Percentiles rank a stretch among this genome's conserved stretches.
phyloP scores from a whole-genome alignment of 1,140 invertebrate species.

The Lordiphosa collinella region DNA sequence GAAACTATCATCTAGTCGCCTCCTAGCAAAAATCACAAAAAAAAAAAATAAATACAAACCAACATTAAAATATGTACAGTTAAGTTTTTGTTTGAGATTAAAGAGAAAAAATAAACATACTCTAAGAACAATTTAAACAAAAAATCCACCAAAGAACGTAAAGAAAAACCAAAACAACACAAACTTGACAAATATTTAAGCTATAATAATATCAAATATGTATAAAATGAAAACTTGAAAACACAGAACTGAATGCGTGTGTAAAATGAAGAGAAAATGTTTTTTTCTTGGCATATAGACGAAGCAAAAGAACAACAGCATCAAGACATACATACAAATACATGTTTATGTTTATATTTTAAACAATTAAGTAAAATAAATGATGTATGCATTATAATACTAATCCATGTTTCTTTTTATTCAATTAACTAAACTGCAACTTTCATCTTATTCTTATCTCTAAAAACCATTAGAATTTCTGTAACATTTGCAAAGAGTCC shows the following conservation, averaged over 20 bases:
- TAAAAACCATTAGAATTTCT: slow-evolving; percentile 1
- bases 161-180: slow-evolving; percentile 6
- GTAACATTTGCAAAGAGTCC: slow-evolving; percentile 1
- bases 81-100: slow-evolving; percentile 60
- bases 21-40: slow-evolving; percentile 23
- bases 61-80: slow-evolving; percentile 27
- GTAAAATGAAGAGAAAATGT: slow-evolving; percentile 24
- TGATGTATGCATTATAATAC: slow-evolving; percentile 50
- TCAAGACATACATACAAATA: slow-evolving; percentile 25
- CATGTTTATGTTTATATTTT: slow-evolving; percentile 54
- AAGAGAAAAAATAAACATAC: slow-evolving; percentile 13
- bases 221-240: slow-evolving; percentile 33
- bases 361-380: slow-evolving; percentile 59
- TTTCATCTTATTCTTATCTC: slow-evolving; percentile 18
- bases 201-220: slow-evolving; percentile 43
- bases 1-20: slow-evolving; percentile 39
- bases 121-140: slow-evolving; percentile 24
- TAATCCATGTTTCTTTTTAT: too few species aligned
- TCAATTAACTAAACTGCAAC: slow-evolving; percentile 17
- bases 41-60: neutral
- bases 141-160: slow-evolving; percentile 43
- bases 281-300: slow-evolving; percentile 30
- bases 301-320: slow-evolving; percentile 20
- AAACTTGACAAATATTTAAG: slow-evolving; percentile 59
- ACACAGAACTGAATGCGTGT: slow-evolving; percentile 62